Base-by-base conservation (phyloP, 2,113 vertebrate genomes). In the Melanerpes formicivorus region DNA sequence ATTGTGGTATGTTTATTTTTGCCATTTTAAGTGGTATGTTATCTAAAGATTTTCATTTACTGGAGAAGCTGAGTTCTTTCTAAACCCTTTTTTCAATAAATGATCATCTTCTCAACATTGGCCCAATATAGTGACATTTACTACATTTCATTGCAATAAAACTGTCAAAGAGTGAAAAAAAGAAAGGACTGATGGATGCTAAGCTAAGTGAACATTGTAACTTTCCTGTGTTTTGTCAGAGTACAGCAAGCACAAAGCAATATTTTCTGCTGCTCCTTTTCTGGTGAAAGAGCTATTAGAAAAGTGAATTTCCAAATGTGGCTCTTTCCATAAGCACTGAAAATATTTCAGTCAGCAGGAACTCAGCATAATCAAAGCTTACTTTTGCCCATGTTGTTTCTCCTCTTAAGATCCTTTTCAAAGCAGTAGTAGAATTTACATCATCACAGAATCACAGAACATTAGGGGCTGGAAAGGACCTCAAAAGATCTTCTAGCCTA, bases 91-190 rank as follows among this genome's bases (percentile, higher is more conserved):
- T 93, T 92, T 64, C 63, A 90, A 67, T 84, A 93, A 87, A 91
- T 86, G 80, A 93, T 94, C 42, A 26, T 87, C 85, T 93, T 96
- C 96, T 95, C 95, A 93, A 95, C 81, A 21, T 80, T 90, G 88
- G 80, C 46, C 92, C 95, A 92, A 93, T 93, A 84, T 78, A 96
- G 54, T 74, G 93, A 94, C 90, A 86, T 96, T 95, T 96, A 93
- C 88, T 95, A 69, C 60, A 80, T 94, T 95, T 95, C 79, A 90
- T 88, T 81, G 94, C 73, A 94, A 93, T 96, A 97, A 96, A 97
- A 91, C 77, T 88, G 92, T 88, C 75, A 77, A 94, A 95, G 81
- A 67, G 78, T 63, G 6, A 70, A 44, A 44, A 44, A 86, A 90
- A 92, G 27, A 83, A 95, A 95, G 82, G 32, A 76, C 48, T 95